Percentiles rank a stretch among this genome's conserved stretches.
Evolutionary conservation across 2,888 invertebrate genomes (phyloP).

Genomic region (Sphinx pinastri): DNA sequence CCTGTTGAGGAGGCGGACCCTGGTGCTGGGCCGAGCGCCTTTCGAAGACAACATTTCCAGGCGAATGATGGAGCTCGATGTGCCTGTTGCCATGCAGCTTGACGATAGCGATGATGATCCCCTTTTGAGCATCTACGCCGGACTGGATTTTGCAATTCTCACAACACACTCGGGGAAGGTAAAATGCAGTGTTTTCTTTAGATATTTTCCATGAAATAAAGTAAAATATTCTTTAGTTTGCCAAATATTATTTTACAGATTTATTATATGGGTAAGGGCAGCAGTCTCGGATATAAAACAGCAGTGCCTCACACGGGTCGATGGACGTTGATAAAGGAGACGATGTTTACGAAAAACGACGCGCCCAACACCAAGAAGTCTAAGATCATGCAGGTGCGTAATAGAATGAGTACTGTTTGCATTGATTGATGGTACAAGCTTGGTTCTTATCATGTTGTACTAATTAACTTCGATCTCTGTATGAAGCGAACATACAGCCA

Average conservation of each 20-base stretch:
- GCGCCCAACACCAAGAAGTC: slow-evolving; percentile 64
- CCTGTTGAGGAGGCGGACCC: slow-evolving; percentile 66
- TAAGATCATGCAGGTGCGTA: slow-evolving; percentile 66
- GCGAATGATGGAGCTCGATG: slow-evolving; percentile 68
- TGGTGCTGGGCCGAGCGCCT: slow-evolving; percentile 69
- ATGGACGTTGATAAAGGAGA: slow-evolving; percentile 86
- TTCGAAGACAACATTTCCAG: slow-evolving; percentile 67
- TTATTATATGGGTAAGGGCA: slow-evolving; percentile 93
- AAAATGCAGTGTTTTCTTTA: slow-evolving; percentile 29
- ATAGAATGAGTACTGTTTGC: not conserved
- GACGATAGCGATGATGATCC: slow-evolving; percentile 90
- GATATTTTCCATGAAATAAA: no score
- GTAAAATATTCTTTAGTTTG: no score
- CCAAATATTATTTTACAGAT: slow-evolving; percentile 72
- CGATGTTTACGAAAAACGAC: slow-evolving; percentile 68
- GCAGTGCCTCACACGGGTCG: slow-evolving; percentile 80
- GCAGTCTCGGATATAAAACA: slow-evolving; percentile 92
- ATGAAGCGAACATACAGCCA: no score
- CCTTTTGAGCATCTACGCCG: slow-evolving; percentile 89
- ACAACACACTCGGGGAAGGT: slow-evolving; percentile 94
- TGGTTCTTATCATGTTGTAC: no score
- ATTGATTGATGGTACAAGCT: no score
- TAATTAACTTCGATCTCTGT: no score
- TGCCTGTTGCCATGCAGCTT: slow-evolving; percentile 82
- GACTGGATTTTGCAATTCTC: slow-evolving; percentile 95